Conservation (phyloP, 53 echinoderm and acorn worm species). For the Astropecten irregularis region DNA sequence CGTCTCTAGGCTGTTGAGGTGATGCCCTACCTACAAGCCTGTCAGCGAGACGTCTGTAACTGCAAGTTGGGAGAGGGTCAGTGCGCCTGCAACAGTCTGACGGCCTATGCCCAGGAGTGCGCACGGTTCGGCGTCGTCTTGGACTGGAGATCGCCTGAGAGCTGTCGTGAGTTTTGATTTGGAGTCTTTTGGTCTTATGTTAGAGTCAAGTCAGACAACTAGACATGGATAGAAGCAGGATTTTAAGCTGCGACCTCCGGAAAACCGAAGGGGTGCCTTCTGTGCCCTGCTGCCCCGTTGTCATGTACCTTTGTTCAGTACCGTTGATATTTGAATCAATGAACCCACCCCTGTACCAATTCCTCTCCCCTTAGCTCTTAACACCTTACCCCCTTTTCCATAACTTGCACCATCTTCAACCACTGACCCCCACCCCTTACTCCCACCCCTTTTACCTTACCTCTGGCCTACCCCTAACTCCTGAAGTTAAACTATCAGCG, state of each 20-base stretch:
- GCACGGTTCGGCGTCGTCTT: conserved; percentile 62
- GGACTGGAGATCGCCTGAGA: conserved; percentile 69
- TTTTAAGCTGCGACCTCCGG: not conserved
- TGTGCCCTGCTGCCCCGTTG: no score
- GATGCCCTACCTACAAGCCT: conserved; percentile 69
- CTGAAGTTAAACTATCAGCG: no score
- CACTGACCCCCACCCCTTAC: no score
- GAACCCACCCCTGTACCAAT: no score
- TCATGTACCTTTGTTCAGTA: no score
- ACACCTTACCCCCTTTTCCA: no score
- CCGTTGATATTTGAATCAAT: no score
- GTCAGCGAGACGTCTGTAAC: conserved; percentile 83
- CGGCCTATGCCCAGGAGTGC: conserved; percentile 84
- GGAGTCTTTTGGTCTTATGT: not conserved
- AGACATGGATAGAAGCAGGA: not conserved
- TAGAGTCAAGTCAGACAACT: not conserved
- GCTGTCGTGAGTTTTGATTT: conserved; percentile 89
- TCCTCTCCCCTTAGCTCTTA: no score
- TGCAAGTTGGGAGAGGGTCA: conserved; percentile 47
- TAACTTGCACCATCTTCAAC: no score
- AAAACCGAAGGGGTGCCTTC: no score
- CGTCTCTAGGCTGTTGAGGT: conserved; percentile 64
- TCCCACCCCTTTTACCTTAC: no score
- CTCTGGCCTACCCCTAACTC: no score
- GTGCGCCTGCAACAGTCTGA: conserved; percentile 69